phyloP scores from a whole-genome alignment of 2,113 vertebrate genomes.

The Clarias magur region DNA sequence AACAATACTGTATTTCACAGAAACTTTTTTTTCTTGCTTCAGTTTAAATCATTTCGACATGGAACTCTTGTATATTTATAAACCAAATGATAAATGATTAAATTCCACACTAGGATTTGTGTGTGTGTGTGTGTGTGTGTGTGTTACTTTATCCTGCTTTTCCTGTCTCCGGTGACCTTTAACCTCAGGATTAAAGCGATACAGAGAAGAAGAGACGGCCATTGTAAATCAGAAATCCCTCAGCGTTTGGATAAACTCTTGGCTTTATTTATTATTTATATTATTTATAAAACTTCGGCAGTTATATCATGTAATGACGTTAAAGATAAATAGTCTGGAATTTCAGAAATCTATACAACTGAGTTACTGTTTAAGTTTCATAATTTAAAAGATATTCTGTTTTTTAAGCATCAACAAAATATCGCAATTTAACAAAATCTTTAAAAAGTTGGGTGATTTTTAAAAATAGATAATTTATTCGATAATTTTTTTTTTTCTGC shows the following conservation, averaged over 20 bases:
- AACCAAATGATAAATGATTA: slow-evolving; percentile 8
- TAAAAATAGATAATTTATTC: background rate
- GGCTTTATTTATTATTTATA: background rate
- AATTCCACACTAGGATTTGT: background rate
- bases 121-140: slow-evolving; percentile 26
- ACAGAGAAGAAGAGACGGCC: background rate
- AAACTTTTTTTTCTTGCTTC: background rate
- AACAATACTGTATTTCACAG: background rate
- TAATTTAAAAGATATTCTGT: background rate
- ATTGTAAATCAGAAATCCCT: background rate
- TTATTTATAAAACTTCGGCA: background rate
- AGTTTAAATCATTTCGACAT: background rate
- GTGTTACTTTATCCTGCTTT: background rate
- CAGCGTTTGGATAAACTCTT: background rate
- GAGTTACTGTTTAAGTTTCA: background rate
- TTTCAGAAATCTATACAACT: background rate
- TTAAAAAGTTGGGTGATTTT: background rate
- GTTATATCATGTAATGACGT: background rate
- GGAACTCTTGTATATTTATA: background rate
- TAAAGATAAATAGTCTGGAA: background rate
- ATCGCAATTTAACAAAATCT: background rate
- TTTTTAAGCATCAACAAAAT: background rate
- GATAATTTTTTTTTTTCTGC: background rate
- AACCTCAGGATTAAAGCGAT: slow-evolving; percentile 3
- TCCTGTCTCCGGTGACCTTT: slow-evolving; percentile 21